Evolutionary conservation across 2,888 invertebrate genomes (phyloP).

Genomic region (Erebia epiphron): DNA sequence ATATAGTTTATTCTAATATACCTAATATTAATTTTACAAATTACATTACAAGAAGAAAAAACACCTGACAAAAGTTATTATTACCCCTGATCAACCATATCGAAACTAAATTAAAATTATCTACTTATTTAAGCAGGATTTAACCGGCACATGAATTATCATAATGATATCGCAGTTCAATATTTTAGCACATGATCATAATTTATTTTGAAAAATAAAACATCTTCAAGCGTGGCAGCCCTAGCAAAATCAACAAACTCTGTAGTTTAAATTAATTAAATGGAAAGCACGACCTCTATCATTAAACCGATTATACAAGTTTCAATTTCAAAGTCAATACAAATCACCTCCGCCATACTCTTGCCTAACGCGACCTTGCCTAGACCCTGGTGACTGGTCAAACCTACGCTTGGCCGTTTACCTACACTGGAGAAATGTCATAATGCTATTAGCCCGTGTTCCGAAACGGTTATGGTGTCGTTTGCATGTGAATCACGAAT

Average conservation of each 20-base stretch:
- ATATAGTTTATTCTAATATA: no score
- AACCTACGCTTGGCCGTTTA: slow-evolving; percentile 1
- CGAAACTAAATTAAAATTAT: no score
- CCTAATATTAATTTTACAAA: no score
- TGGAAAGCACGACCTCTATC: slow-evolving; percentile 9
- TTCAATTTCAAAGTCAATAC: slow-evolving; percentile 5
- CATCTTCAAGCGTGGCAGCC: neutral
- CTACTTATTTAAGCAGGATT: no score
- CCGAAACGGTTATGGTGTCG: slow-evolving; percentile 3
- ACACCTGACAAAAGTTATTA: no score
- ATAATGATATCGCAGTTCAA: no score
- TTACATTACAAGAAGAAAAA: no score
- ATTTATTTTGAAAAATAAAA: neutral
- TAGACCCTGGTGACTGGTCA: neutral
- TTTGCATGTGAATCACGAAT: slow-evolving; percentile 17
- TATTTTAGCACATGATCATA: neutral
- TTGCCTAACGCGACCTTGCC: slow-evolving; percentile 5
- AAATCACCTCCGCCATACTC: slow-evolving; percentile 1
- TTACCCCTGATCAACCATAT: no score
- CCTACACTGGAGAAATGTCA: slow-evolving; percentile 7
- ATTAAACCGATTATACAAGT: slow-evolving; percentile 1
- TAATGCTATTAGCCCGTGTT: neutral
- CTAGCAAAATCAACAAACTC: neutral
- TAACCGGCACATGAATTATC: no score
- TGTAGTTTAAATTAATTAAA: slow-evolving; percentile 14